These are phyloP conservation scores for Himalopsyche japonica DNA, from an alignment of 2,888 invertebrate genomes.

Conservation along the genomic window DNA sequence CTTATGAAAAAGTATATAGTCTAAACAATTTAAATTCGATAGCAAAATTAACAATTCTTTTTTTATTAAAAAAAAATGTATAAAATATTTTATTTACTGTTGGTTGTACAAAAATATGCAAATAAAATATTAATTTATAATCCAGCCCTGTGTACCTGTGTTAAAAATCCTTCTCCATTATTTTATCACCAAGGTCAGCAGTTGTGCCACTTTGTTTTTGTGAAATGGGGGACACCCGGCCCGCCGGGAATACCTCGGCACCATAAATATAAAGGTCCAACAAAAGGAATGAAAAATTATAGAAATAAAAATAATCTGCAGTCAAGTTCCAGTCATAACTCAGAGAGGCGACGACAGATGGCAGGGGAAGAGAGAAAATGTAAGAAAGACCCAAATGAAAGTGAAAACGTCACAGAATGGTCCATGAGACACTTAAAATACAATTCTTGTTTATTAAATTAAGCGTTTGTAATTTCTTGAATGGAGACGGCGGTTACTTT, in stretches of 20 bases:
- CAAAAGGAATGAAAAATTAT: conserved; percentile 20
- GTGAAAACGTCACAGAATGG: background rate
- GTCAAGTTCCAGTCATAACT: conserved; percentile 15
- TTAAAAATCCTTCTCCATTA: background rate
- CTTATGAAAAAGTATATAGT: no score
- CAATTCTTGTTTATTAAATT: background rate
- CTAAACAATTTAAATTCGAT: no score
- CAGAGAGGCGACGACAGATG: background rate
- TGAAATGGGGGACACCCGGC: background rate
- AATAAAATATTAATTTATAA: no score
- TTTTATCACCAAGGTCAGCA: background rate
- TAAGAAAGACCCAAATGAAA: background rate
- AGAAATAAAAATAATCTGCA: conserved; percentile 22
- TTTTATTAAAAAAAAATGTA: no score
- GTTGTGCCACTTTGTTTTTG: background rate
- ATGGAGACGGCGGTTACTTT: no score
- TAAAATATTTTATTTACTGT: no score
- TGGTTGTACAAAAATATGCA: no score
- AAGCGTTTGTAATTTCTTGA: no score
- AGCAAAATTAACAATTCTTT: no score
- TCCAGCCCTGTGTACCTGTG: no score
- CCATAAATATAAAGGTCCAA: background rate
- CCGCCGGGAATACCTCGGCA: background rate
- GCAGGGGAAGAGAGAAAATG: background rate
- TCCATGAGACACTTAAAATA: background rate